Base-by-base conservation (phyloP, 2,888 invertebrate species). In the Ischnura elegans region DNA sequence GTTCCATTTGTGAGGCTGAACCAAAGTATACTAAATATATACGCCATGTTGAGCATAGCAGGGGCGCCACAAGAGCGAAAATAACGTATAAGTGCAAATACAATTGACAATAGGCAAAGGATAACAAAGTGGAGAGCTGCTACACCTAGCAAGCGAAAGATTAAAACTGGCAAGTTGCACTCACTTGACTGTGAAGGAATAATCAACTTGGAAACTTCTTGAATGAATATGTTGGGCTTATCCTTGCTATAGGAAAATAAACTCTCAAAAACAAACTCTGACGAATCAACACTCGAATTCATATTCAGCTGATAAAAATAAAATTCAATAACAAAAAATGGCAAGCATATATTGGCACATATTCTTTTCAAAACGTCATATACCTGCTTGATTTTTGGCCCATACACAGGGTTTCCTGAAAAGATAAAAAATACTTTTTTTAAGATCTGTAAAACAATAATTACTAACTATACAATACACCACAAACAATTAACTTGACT, bases 361-460 rank as follows among this genome's bases (percentile, higher is more conserved):
- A 90, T 61, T 90, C 55, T 90, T 29, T 61, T 90, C 36, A 90
- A 90, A 16, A 90, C 2, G 13, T 90, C 90, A 45, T 90, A 90
- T 43, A 90, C 90, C 90, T 43, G 42, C 45, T 66, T 90, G 43
- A 90, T 90, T 90, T 55, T 66, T 61, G 90, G 90, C 61, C 90
- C 90, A 16, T 90, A 90, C 19, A 90, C 90, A 61, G 90, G 90
- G 61, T 90, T 90, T 16, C 90, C 90, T 90, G 90, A 16, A 90
- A 90, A 43, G 43, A 61, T 19, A 55, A n/a, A 61, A 90, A 43
- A 90, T 51, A n/a, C 43, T n/a, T 61, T 43, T 6, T 43, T 19
- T 43, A 42, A 61, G 25, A 61, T 5, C 25, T 25, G 25, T 43
- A 21, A 61, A 2, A 8, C 8, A 5, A 51, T 13, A n/a, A n/a